phyloP scores from a whole-genome alignment of 2,113 vertebrate species.

The Gymnocephalus cernua region DNA sequence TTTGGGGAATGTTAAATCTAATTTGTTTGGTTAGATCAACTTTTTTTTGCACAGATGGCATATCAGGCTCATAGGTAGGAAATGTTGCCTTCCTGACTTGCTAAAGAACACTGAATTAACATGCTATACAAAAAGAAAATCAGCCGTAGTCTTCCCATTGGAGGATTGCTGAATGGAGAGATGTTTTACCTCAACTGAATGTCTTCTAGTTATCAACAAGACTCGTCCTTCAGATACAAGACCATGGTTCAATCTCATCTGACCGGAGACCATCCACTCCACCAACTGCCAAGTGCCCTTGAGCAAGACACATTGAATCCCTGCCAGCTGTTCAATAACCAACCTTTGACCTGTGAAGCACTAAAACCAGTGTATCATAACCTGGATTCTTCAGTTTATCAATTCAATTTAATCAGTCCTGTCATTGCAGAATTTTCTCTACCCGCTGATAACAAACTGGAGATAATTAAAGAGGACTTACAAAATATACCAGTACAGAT shows the following conservation, averaged over 20 bases:
- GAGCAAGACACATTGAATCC: neutral
- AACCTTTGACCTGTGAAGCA: neutral
- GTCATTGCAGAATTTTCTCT: neutral
- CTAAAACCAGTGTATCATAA: neutral
- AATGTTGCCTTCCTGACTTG: too few relatives aligned
- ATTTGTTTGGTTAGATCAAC: too few relatives aligned
- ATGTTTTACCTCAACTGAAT: neutral
- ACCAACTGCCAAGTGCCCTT: neutral
- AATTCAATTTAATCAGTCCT: neutral
- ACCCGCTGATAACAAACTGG: neutral
- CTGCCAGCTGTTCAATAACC: neutral
- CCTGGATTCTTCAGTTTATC: neutral
- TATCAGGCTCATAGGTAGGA: too few relatives aligned
- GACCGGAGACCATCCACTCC: neutral
- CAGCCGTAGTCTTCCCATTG: too few relatives aligned
- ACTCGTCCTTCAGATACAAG: neutral
- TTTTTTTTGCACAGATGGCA: too few relatives aligned
- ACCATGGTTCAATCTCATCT: neutral
- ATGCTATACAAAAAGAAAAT: neutral
- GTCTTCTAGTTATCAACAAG: neutral
- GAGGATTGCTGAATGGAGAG: neutral
- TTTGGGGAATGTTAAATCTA: too few relatives aligned
- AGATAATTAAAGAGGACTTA: too few relatives aligned
- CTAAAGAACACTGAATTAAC: neutral
- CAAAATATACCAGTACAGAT: neutral